A percentile compares a stretch with the other conserved stretches of the same genome.
phyloP scores from a whole-genome alignment of 2,113 vertebrate genomes.

The Mus spicilegus region DNA sequence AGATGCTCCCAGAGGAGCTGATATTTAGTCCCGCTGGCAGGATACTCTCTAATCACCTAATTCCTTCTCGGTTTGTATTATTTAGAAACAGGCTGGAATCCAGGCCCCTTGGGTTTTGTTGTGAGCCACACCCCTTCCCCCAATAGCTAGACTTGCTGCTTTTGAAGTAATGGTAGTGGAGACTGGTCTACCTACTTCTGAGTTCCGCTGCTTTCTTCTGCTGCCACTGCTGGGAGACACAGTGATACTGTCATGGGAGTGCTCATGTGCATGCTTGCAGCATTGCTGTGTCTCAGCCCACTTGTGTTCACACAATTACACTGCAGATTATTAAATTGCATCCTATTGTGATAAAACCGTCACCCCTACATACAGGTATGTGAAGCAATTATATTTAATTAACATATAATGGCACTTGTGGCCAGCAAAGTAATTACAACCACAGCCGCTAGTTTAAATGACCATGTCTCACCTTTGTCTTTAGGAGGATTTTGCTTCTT shows the following conservation, averaged over 20 bases:
- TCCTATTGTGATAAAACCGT: constrained; percentile 53
- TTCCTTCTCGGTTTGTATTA: constrained; percentile 71
- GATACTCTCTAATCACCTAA: constrained; percentile 49
- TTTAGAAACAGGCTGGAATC: constrained; percentile 55
- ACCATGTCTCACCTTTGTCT: neutral
- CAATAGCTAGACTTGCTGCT: constrained; percentile 41
- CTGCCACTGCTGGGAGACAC: neutral
- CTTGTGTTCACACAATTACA: constrained; percentile 36
- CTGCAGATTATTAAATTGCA: constrained; percentile 42
- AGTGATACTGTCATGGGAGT: neutral
- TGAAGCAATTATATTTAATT: constrained; percentile 65
- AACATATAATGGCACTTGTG: constrained; percentile 32
- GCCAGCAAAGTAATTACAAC: constrained; percentile 34
- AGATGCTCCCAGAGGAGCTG: neutral
- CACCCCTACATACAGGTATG: neutral
- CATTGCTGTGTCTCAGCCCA: neutral
- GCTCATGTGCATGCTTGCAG: neutral
- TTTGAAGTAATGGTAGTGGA: constrained; percentile 33
- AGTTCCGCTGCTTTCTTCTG: constrained; percentile 24
- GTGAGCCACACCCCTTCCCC: neutral
- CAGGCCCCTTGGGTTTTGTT: constrained; percentile 57
- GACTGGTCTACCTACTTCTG: neutral
- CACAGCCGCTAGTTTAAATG: constrained; percentile 43
- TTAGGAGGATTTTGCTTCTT: neutral
- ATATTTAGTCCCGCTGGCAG: neutral